phyloP scores from a whole-genome alignment of 2,113 vertebrate species.

The Dicerorhinus sumatrensis region DNA sequence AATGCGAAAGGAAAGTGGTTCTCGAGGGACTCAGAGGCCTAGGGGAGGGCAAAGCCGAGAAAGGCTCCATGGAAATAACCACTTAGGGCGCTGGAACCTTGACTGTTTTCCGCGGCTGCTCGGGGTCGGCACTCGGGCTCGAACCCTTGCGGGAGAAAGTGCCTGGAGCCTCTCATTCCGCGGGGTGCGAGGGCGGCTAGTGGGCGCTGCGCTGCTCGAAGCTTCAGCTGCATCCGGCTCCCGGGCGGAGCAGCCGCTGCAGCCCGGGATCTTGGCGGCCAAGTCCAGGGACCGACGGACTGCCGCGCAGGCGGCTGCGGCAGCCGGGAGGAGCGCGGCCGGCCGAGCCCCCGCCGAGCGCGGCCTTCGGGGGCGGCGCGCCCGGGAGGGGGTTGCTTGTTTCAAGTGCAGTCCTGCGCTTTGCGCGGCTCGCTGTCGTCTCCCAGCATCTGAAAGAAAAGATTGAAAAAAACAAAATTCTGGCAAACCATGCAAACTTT shows the following conservation, averaged over 20 bases:
- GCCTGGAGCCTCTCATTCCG: background rate
- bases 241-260: background rate
- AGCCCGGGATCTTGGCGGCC: background rate
- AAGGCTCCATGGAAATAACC: background rate
- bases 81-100: background rate
- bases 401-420: background rate
- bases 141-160: background rate
- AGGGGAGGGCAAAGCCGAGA: background rate
- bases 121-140: background rate
- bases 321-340: background rate
- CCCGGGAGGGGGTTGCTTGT: background rate
- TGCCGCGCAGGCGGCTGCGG: background rate
- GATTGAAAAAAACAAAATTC: background rate
- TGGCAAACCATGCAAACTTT: background rate
- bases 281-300: background rate
- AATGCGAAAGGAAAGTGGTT: constrained; percentile 46
- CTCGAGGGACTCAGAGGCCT: background rate
- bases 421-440: background rate
- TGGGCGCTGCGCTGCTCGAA: background rate
- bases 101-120: background rate
- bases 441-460: background rate
- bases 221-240: background rate
- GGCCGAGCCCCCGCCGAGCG: background rate
- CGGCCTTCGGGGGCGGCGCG: background rate
- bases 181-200: background rate